phyloP scores from a whole-genome alignment of 2,797 vertebrate genomes.

The Dicrostonyx torquatus region DNA sequence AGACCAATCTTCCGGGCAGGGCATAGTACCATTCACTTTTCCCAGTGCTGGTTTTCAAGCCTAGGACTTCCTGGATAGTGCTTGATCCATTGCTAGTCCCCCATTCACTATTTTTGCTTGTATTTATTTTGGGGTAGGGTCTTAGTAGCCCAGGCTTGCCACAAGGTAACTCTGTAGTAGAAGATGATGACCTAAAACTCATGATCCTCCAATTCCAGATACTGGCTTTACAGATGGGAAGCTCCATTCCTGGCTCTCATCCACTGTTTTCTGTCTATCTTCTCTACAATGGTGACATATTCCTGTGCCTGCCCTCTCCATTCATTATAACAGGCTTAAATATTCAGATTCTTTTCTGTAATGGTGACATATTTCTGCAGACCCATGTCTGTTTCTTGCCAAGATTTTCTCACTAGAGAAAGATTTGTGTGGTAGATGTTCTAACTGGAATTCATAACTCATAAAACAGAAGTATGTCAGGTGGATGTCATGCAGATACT shows the following conservation, averaged over 20 bases:
- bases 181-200: background rate
- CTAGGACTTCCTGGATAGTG: background rate
- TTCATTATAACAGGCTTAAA: background rate
- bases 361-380: background rate
- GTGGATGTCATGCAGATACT: background rate
- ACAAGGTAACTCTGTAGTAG: background rate
- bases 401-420: conserved; percentile 51
- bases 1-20: background rate
- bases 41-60: background rate
- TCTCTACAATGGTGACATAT: background rate
- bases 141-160: background rate
- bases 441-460: background rate
- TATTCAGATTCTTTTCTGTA: background rate
- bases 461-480: background rate
- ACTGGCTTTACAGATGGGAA: background rate
- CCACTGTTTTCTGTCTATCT: background rate
- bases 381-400: conserved; percentile 4
- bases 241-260: background rate
- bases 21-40: background rate
- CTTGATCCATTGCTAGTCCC: background rate
- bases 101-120: background rate
- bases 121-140: background rate
- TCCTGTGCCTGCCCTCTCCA: background rate
- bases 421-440: background rate
- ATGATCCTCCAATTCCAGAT: background rate